Percentiles rank a stretch among this genome's conserved stretches.
Evolutionary conservation across 1,140 invertebrate genomes (phyloP).

Genomic region (Drosophila ironensis): DNA sequence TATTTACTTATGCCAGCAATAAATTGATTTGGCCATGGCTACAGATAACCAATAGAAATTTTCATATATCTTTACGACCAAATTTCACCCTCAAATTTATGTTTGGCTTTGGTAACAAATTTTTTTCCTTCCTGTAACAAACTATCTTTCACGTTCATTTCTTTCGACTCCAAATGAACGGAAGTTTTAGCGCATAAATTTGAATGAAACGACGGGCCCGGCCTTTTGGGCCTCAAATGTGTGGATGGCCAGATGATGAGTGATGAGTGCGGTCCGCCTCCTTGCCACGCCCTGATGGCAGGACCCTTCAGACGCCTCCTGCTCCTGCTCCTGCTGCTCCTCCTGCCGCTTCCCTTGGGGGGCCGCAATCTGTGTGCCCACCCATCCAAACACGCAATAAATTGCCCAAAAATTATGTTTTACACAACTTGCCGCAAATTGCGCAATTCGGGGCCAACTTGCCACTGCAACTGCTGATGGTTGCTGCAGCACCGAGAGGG

Average conservation of each 20-base stretch:
- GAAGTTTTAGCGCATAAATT: constrained; percentile 79
- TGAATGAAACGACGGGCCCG: constrained; percentile 50
- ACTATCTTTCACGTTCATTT: constrained; percentile 23
- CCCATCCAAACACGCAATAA: constrained; percentile 66
- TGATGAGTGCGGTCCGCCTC: constrained; percentile 36
- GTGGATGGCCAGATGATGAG: constrained; percentile 51
- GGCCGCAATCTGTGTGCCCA: constrained; percentile 26
- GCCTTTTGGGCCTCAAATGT: constrained; percentile 23
- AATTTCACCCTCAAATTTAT: too few relatives aligned
- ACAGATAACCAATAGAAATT: too few relatives aligned
- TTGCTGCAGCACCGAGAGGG: too few relatives aligned
- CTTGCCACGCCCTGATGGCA: background rate
- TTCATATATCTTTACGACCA: too few relatives aligned
- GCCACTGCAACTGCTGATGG: background rate
- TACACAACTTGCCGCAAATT: constrained; percentile 73
- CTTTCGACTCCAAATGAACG: constrained; percentile 57
- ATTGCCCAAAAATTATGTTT: constrained; percentile 75
- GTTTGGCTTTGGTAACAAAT: too few relatives aligned
- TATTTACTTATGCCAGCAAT: background rate
- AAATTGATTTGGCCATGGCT: too few relatives aligned
- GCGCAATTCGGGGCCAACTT: constrained; percentile 60
- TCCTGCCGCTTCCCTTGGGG: too few relatives aligned
- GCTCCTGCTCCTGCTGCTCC: too few relatives aligned
- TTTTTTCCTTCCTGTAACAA: background rate
- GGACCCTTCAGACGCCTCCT: too few relatives aligned